Conservation (phyloP, 2,113 vertebrate genomes). For the Microcebus jonahi region DNA sequence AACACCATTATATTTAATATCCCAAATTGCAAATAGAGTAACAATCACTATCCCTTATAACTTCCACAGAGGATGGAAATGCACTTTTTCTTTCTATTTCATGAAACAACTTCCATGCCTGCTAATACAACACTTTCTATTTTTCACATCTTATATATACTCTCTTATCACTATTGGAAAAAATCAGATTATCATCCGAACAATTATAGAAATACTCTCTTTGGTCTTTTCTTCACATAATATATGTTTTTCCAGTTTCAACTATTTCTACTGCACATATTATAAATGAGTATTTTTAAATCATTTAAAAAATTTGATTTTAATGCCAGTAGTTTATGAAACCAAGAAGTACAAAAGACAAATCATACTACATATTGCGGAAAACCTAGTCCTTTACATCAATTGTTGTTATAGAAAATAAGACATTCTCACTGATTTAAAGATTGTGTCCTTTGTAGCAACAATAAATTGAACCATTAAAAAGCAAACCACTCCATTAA, state of each 20-base stretch:
- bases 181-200: not conserved
- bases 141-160: not conserved
- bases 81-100: not conserved
- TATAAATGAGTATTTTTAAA: not conserved
- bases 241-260: not conserved
- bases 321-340: not conserved
- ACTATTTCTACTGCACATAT: not conserved
- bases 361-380: not conserved
- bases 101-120: not conserved
- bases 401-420: not conserved
- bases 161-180: not conserved
- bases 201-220: not conserved
- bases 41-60: not conserved
- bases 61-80: not conserved
- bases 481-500: not conserved
- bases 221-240: not conserved
- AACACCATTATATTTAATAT: not conserved
- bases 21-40: not conserved
- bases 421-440: not conserved
- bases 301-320: not conserved
- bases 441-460: not conserved
- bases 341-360: not conserved
- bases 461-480: constrained; percentile 14
- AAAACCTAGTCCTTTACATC: not conserved
- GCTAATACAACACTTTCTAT: fast-evolving